These are phyloP conservation scores for Xenops minutus DNA, from an alignment of 2,797 vertebrate genomes.

Conservation along the genomic window DNA sequence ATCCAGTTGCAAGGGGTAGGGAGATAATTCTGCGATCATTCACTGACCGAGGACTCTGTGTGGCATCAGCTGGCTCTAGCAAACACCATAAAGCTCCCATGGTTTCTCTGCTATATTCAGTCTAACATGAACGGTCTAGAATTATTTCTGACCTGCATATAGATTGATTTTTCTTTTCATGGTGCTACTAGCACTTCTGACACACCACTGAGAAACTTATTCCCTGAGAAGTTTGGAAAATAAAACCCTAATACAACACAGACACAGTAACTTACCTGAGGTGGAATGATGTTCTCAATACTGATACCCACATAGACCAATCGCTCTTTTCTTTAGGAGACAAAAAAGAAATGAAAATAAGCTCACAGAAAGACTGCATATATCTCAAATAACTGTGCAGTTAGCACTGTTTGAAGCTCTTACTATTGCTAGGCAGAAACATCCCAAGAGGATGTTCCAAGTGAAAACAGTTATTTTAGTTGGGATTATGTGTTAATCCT, in stretches of 20 bases:
- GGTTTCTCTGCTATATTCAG: not conserved
- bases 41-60: not conserved
- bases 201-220: not conserved
- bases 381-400: not conserved
- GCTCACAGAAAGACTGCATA: not conserved
- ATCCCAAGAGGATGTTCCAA: not conserved
- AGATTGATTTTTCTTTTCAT: not conserved
- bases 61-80: not conserved
- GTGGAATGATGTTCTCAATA: slow-evolving; percentile 97
- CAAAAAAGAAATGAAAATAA: slow-evolving; percentile 14
- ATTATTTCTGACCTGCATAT: not conserved
- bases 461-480: not conserved
- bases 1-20: not conserved
- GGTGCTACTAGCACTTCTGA: not conserved
- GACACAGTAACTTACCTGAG: slow-evolving; percentile 80
- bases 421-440: not conserved
- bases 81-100: not conserved
- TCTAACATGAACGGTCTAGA: not conserved
- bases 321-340: slow-evolving; percentile 84
- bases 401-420: not conserved
- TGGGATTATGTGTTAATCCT: not conserved
- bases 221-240: not conserved
- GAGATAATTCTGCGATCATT: not conserved
- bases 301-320: slow-evolving; percentile 98
- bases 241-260: rapidly evolving